Percentiles rank a stretch among this genome's conserved stretches.
Evolutionary conservation across 2,888 invertebrate genomes (phyloP).

Genomic region (Morpho deidamia): DNA sequence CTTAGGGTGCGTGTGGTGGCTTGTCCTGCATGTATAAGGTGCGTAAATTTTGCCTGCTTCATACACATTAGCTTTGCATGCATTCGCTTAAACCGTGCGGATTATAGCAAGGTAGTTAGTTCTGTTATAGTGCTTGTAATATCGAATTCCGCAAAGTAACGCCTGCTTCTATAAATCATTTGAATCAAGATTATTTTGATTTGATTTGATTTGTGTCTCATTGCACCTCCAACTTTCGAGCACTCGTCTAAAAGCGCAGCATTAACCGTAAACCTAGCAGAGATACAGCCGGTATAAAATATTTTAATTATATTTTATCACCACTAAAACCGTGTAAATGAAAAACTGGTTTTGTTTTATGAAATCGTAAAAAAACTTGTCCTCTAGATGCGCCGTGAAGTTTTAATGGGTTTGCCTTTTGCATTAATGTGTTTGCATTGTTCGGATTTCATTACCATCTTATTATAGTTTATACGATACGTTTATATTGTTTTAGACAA

Average conservation of each 20-base stretch:
- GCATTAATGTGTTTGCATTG: slow-evolving; percentile 69
- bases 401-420: slow-evolving; percentile 22
- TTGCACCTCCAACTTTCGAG: slow-evolving; percentile 15
- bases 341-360: slow-evolving; percentile 74
- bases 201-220: not conserved
- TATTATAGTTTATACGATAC: not conserved
- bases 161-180: too few species aligned
- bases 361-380: slow-evolving; percentile 76
- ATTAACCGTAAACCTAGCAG: slow-evolving; percentile 59
- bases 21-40: too few species aligned
- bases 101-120: too few species aligned
- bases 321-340: slow-evolving; percentile 77
- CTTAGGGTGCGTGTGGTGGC: too few species aligned
- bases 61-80: too few species aligned
- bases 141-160: too few species aligned
- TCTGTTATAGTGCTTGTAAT: too few species aligned
- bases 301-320: slow-evolving; percentile 78
- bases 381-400: slow-evolving; percentile 41
- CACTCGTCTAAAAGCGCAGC: slow-evolving; percentile 48
- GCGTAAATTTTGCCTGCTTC: too few species aligned
- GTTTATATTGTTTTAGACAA: too few species aligned
- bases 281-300: slow-evolving; percentile 72
- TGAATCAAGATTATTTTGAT: too few species aligned
- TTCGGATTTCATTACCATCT: slow-evolving; percentile 36
- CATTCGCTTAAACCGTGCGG: too few species aligned